A percentile compares a stretch with the other conserved stretches of the same genome.
phyloP scores from a whole-genome alignment of 2,888 invertebrate species.

The Drosophila infuscata region DNA sequence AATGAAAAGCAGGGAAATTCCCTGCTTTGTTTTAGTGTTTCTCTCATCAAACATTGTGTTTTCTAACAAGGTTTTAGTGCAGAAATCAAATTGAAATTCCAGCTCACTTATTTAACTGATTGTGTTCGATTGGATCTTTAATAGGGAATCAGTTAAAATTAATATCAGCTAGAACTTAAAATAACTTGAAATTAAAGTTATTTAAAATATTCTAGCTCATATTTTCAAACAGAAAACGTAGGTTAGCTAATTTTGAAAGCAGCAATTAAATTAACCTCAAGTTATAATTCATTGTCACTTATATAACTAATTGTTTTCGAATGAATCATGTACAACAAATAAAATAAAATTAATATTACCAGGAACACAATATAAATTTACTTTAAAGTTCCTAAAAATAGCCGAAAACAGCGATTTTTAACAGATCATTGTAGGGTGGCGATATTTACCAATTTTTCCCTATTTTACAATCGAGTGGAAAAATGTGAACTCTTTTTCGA shows the following conservation, averaged over 20 bases:
- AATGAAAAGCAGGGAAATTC: not conserved
- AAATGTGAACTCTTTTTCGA: slow-evolving; percentile 4
- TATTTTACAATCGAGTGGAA: not conserved
- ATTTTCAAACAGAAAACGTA: not conserved
- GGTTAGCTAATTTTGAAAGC: not conserved
- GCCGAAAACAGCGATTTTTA: not conserved
- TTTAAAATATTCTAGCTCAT: not conserved
- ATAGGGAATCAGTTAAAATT: not conserved
- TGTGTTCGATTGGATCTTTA: not conserved
- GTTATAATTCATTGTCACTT: not conserved
- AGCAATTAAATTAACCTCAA: not conserved
- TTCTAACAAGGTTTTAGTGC: not conserved
- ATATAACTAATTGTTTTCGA: not conserved
- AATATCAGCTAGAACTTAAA: not conserved
- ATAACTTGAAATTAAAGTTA: not conserved
- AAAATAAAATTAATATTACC: not conserved
- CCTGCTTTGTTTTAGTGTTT: not conserved
- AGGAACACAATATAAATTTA: not conserved
- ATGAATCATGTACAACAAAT: not conserved
- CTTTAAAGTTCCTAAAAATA: not conserved
- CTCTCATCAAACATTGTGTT: not conserved
- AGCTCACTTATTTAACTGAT: not conserved
- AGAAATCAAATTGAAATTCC: not conserved
- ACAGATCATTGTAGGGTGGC: not conserved
- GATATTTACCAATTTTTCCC: no score